Percentiles rank a stretch among this genome's conserved stretches.
Conservation (phyloP, 2,797 vertebrate species). For the Kryptopterus vitreolus region DNA sequence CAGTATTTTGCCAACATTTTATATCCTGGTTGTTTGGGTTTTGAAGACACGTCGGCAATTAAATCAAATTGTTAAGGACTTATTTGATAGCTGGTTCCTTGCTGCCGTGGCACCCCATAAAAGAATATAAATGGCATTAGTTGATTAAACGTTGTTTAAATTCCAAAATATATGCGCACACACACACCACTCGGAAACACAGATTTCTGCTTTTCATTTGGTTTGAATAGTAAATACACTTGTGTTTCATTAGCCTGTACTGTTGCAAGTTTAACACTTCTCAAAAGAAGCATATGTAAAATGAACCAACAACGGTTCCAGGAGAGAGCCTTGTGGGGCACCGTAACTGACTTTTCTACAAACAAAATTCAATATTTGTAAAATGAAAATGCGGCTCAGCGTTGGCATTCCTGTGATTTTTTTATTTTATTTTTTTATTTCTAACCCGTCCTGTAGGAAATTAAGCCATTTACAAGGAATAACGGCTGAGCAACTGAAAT, state of each 20-base stretch:
- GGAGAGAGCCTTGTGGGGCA: background rate
- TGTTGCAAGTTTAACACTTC: background rate
- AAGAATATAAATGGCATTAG: background rate
- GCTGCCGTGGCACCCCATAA: too few relatives aligned
- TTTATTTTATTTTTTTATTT: too few relatives aligned
- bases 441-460: background rate
- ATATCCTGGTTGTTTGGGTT: background rate
- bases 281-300: background rate
- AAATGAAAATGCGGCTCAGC: background rate
- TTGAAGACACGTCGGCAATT: background rate
- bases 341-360: background rate
- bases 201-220: background rate
- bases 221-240: background rate
- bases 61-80: background rate
- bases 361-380: background rate
- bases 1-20: conserved; percentile 6
- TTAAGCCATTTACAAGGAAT: background rate
- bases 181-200: background rate
- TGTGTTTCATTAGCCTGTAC: background rate
- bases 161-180: background rate
- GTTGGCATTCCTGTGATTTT: background rate
- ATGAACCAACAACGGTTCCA: background rate
- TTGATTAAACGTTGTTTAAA: background rate
- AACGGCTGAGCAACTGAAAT: background rate
- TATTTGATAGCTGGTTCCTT: background rate